Conservation (phyloP, 2,113 vertebrate genomes). For the Elgaria multicarinata region DNA sequence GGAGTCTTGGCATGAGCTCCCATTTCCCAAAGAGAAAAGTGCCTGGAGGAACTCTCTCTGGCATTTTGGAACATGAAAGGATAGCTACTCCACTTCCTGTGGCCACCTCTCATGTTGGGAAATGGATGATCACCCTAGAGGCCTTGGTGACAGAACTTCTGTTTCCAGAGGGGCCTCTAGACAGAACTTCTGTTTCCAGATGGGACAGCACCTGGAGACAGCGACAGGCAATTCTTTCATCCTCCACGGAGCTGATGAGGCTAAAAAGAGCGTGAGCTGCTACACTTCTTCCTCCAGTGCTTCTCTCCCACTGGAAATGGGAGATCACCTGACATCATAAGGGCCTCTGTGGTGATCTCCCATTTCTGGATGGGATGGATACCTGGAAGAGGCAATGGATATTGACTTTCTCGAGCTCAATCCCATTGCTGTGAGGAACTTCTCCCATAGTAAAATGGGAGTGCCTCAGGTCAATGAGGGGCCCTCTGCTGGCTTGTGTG, state of each 20-base stretch:
- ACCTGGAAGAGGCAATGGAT: not conserved
- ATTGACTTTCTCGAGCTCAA: not conserved
- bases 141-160: not conserved
- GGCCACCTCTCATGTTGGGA: not conserved
- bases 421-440: not conserved
- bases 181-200: not conserved
- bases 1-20: no score
- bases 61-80: not conserved
- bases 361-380: not conserved
- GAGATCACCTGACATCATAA: not conserved
- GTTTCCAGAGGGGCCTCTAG: not conserved
- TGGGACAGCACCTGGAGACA: not conserved
- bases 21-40: not conserved
- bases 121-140: not conserved
- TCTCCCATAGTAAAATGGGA: not conserved
- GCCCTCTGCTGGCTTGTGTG: not conserved
- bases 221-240: not conserved
- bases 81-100: not conserved
- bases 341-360: not conserved
- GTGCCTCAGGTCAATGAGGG: not conserved
- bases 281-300: not conserved
- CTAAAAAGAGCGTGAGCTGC: not conserved
- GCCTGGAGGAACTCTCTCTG: not conserved
- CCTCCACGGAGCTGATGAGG: not conserved
- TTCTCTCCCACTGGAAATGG: not conserved